Base-by-base conservation (phyloP, 2,888 invertebrate species). In the Timandra comae region DNA sequence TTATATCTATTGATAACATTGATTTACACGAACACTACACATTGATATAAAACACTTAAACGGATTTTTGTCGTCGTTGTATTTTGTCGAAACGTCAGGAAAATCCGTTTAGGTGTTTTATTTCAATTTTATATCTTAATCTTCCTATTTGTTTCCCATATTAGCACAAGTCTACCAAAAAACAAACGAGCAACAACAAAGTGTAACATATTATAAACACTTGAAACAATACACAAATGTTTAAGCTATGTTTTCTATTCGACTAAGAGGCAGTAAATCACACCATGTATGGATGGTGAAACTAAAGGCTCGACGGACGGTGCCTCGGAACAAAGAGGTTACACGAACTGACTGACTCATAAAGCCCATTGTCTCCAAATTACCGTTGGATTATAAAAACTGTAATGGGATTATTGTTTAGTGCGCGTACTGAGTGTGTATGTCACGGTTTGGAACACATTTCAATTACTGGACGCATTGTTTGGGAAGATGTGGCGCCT, bases 341-440 rank as follows among this genome's bases (percentile, higher is more conserved):
- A 40, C 39, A 30, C 27, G 28, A 49, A 55, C 43, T 49, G 53
- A 62, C 51, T 61, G 61, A 68, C 53, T 73, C 73, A 73, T 62
- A 63, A 57, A 46, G 50, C 40, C 63, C 70, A 76, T 78, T 78
- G 78, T 77, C 65, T 70, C 60, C 41, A 53, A 62, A 67, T 66
- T 63, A 62, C 55, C 45, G 47, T 40, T 40, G 64, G 71, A 76
- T 77, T 77, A 77, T 77, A 74, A 77, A 74, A 73, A 59, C 55
- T 55, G 58, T 74, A 72, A 78, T 75, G 67, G 59, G 68, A 74
- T 76, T 73, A 77, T 76, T 78, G 76, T 77, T 69, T 60, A 55
- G 60, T 57, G 59, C 52, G 53, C 58, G 50, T 50, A 48, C 52
- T 57, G 53, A 53, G 51, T 32, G 54, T 41, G 51, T 65, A 55